Base-by-base conservation (phyloP, 2,888 invertebrate species). In the Melipona bicolor region DNA sequence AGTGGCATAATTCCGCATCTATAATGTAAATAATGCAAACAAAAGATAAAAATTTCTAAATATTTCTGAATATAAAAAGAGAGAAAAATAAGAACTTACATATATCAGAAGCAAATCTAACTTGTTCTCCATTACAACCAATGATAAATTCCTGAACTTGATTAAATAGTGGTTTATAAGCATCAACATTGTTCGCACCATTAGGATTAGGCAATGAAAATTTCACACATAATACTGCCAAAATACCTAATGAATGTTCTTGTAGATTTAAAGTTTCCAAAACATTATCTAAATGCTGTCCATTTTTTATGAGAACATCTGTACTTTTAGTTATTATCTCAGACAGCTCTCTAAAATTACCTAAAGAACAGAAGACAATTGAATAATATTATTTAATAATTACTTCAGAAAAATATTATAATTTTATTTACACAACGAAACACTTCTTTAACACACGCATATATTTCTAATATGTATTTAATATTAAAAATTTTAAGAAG, bases 1-100 rank as follows among this genome's bases (percentile, higher is more conserved):
- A 95, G 93, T 99, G 98, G 94, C 98, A 98, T 62, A 98, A 95
- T 92, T 98, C 98, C 83, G 98, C 97, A 96, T 97, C 99, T 98
- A 94, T 19, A 84, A 83, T 43, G 79, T 15, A 67, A 70, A 70
- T 64, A 36, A 13, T 50, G 56, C 15, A 71, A 27, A 71, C 13
- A 19, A 62, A 36, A 15, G 13, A 61, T 50, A 6, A 68, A 27
- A 70, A 70, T 73, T 36, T 36, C 56, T 13, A 9, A 70, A 70
- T 32, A 21, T 11, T 68, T 13, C 4, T 4, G 0, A 68, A 68
- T n/a, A 61, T 0, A 65, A 43, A 43, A 61, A 2, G 4, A 24
- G 6, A 65, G 17, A 27, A 52, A 0, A 67, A 27, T 9, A 32
- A 80, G 72, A 79, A 96, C 97, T 96, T 96, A 98, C 98, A 98